phyloP scores from a whole-genome alignment of 2,888 invertebrate species.

The Lithophane leautieri region DNA sequence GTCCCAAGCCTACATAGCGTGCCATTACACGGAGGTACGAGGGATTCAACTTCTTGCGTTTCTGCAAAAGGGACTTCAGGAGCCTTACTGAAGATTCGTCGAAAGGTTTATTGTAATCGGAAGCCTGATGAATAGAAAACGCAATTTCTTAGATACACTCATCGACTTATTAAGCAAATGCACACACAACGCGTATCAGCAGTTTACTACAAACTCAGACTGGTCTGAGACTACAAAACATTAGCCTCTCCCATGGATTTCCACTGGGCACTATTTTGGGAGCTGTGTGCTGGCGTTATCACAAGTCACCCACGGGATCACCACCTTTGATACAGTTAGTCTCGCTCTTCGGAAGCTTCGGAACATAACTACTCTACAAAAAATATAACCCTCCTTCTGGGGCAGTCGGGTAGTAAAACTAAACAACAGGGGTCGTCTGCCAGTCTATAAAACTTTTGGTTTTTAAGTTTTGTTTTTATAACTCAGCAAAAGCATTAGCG shows the following conservation, averaged over 20 bases:
- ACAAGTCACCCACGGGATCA: background rate
- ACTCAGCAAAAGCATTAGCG: background rate
- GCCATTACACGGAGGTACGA: conserved; percentile 87
- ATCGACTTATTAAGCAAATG: background rate
- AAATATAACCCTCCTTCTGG: no score
- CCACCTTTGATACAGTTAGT: background rate
- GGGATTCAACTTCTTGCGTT: conserved; percentile 84
- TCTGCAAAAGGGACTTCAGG: conserved; percentile 80
- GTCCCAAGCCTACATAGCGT: conserved; percentile 86
- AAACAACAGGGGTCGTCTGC: background rate
- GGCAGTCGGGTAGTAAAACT: no score
- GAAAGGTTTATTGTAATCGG: conserved; percentile 84
- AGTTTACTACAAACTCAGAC: no score
- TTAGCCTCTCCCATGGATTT: background rate
- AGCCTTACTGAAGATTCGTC: conserved; percentile 81
- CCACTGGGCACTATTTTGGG: background rate
- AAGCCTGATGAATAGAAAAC: conserved; percentile 76
- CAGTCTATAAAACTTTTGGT: background rate
- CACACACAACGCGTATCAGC: background rate
- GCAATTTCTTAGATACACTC: background rate
- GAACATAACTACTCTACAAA: background rate
- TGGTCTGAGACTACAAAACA: no score
- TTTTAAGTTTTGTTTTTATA: background rate
- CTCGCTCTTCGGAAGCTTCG: background rate
- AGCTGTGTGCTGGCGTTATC: background rate